Base-by-base conservation (phyloP, 2,113 vertebrate genomes). In the Progne subis region DNA sequence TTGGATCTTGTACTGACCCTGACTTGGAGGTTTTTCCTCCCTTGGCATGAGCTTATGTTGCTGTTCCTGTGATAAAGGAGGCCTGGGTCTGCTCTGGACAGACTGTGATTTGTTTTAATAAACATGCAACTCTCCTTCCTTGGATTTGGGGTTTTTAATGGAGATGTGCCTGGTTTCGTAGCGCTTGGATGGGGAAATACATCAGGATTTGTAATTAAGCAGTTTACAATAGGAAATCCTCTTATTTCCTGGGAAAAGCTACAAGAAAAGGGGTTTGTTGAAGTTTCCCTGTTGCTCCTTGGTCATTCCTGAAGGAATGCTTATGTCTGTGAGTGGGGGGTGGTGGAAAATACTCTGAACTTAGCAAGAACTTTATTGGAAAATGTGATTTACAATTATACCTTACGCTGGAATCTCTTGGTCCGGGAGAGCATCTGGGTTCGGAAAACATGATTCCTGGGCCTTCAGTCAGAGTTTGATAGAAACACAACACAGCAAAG, bases 31-130 rank as follows among this genome's bases (percentile, higher is more conserved):
- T 63, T 70, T 90, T 13, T 43, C 23, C 41, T 92, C 34, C 64
- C 34, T 68, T 12, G 0, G 65, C 49, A 11, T 18, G 61, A 76
- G 32, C 2, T 15, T 81, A 14, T 8, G 8, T 2, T 37, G 50
- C 65, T 74, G 57, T 81, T 81, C 15, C 34, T 57, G 46, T 1
- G 32, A n/a, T 83, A 67, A 34, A 26, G 61, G 67, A 82, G 87
- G 15, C 46, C 12, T 21, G 39, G 25, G 12, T 70, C 55, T 80
- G 39, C 55, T 26, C 69, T 89, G 52, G 53, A 43, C 89, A 78
- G 83, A 47, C 59, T 43, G 43, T 41, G 44, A 32, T 86, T 77
- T 39, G 39, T 88, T 95, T 63, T 24, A 95, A 96, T 96, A 97
- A 96, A 95, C 39, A 15, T 13, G 2, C 4, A 11, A 14, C 24